Evolutionary conservation across 2,113 vertebrate species (phyloP), one percentile per base, ranked within the genome.

Genomic region (Cinclus mexicanus): DNA sequence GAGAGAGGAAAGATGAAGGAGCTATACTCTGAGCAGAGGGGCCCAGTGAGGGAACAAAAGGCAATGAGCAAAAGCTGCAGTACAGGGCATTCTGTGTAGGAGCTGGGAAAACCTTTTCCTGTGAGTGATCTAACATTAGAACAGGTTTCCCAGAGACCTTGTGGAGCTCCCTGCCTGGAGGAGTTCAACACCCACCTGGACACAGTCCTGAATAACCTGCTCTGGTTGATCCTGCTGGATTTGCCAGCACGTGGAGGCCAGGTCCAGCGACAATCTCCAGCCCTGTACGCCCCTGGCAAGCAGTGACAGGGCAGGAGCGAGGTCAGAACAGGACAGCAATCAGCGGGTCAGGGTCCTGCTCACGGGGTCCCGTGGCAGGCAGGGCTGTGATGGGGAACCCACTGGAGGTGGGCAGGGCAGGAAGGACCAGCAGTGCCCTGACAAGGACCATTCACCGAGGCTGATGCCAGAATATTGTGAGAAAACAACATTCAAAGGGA

Each of bases 401-500:
- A 31, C 13, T 5, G 25, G 11, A 64, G 11, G 35, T 20, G 12
- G 24, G 12, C 13, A 33, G 33, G 15, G 35, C 49, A 57, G 50
- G 59, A 28, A 33, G 57, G 25, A 44, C 7, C 5, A 37, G 26
- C 5, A 17, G 6, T 39, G 35, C 16, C 49, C 49, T 41, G 29
- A 17, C 28, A 14, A 18, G 47, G 42, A 35, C 29, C 17, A 57
- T n/a, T 68, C 14, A 35, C 33, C 35, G 82, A 23, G 20, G n/a
- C 21, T 44, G 56, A 28, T 29, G 21, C 14, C 39, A 72, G 25
- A 55, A 29, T 8, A 39, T 2, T 0, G 0, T 6, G 39, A 47
- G 17, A 74, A 63, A 82, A 64, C 39, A 50, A 23, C 19, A 20
- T 4, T 14, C 15, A 57, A 28, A 85, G 42, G 25, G 42, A 56